Base-by-base conservation (phyloP, 1,140 invertebrate genomes). In the Saxidomus purpurata region DNA sequence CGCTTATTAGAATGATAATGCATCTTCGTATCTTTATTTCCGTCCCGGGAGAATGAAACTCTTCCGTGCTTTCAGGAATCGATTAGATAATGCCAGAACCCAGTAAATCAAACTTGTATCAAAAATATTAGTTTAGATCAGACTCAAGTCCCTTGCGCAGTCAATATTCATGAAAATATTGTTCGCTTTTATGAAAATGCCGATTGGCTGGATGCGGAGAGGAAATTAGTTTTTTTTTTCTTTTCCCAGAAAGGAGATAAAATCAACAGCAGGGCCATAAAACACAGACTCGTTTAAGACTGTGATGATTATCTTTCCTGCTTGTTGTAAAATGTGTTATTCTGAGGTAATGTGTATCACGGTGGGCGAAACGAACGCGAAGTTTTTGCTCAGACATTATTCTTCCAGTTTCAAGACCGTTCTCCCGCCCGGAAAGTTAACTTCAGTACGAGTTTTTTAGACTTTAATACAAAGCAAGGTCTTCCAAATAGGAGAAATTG, bases 51-150 rank as follows among this genome's bases (percentile, higher is more conserved):
- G 47, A 55, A 8, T 19, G 31, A 55, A 34, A 34, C 34, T 47
- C n/a, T 38, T 55, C 71, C 28, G 47, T 38, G 9, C 22, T 17
- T 9, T 55, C 47, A 9, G 34, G 28, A 77, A 52, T 80, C 47
- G 25, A 80, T 80, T 28, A 55, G 15, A 31, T 28, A 52, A 2
- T 47, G 28, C 77, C 28, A 25, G 55, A 36, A 17, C 25, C 25
- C 15, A 55, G 55, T 80, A 80, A 80, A 80, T 80, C 77, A 80
- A 80, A 80, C 55, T 77, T 52, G 77, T 59, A 52, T 36, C 47
- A 80, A 52, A 49, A 80, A 80, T 80, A 80, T 80, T 59, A 80
- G 55, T 80, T 52, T 59, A 55, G 77, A 80, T 80, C 47, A 55
- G 47, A 80, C 22, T 25, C 9, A 36, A 59, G 22, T 80, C 55